These are phyloP conservation scores for Eupleurogrammus muticus DNA, from an alignment of 2,797 vertebrate genomes.

Conservation along the genomic window DNA sequence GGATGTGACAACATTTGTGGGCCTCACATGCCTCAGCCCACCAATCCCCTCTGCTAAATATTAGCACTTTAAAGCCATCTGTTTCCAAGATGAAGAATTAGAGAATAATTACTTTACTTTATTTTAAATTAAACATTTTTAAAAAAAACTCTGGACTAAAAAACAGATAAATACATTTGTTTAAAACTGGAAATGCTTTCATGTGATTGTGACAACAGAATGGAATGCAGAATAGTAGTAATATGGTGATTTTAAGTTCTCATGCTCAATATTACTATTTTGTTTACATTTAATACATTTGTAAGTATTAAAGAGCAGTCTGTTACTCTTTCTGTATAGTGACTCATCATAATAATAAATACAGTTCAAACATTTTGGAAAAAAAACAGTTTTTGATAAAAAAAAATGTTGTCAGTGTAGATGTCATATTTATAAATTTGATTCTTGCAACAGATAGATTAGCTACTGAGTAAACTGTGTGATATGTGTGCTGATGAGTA, in stretches of 20 bases:
- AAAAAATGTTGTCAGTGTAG: background rate
- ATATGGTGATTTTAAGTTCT: slow-evolving; percentile 71
- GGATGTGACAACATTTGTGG: slow-evolving; percentile 31
- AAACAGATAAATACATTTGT: slow-evolving; percentile 25
- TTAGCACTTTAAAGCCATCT: slow-evolving; percentile 73
- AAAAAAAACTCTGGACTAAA: slow-evolving; percentile 61
- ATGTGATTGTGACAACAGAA: slow-evolving; percentile 85
- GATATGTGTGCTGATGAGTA: slow-evolving; percentile 31
- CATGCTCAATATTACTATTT: slow-evolving; percentile 80
- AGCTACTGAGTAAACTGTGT: slow-evolving; percentile 17
- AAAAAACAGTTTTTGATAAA: slow-evolving; percentile 1
- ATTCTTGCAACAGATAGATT: background rate
- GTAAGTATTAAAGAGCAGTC: slow-evolving; percentile 81
- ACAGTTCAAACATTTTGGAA: slow-evolving; percentile 71
- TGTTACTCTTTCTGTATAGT: slow-evolving; percentile 80
- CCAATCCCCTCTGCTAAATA: slow-evolving; percentile 25
- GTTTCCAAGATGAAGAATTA: slow-evolving; percentile 32
- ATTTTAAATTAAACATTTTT: slow-evolving; percentile 2
- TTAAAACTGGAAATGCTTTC: slow-evolving; percentile 50
- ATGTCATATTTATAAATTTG: background rate
- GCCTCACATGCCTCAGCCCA: background rate
- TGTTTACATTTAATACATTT: slow-evolving; percentile 89
- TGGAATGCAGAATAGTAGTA: slow-evolving; percentile 65
- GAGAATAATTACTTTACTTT: no score
- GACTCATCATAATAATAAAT: slow-evolving; percentile 79